A percentile compares a stretch with the other conserved stretches of the same genome.
Evolutionary conservation across 1,140 invertebrate genomes (phyloP).

Genomic region (Choristoneura fumiferana): DNA sequence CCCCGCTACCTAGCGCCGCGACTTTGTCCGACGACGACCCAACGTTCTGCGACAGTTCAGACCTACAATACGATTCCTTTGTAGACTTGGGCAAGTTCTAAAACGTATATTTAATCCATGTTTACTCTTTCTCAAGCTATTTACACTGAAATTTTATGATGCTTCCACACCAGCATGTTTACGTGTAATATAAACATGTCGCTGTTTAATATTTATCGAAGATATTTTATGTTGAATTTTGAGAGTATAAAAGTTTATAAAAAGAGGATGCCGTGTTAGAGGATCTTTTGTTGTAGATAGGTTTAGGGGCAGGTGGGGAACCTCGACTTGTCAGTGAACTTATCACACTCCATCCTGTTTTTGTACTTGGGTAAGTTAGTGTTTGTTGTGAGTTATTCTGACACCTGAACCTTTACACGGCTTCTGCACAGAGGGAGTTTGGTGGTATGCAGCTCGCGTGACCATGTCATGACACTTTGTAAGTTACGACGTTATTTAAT

Average conservation of each 20-base stretch:
- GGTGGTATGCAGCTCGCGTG: conserved; percentile 70
- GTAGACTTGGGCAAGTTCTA: conserved; percentile 57
- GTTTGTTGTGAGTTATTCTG: conserved; percentile 51
- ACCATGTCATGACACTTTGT: conserved; percentile 57
- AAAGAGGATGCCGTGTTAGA: conserved; percentile 12
- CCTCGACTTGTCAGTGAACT: neutral
- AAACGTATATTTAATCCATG: conserved; percentile 47
- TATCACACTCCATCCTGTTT: conserved; percentile 12
- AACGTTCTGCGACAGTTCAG: conserved; percentile 50
- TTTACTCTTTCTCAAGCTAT: conserved; percentile 16
- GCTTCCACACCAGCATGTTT: conserved; percentile 25
- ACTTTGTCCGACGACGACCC: conserved; percentile 40
- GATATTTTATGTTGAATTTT: conserved; percentile 5
- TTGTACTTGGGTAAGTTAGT: conserved; percentile 10
- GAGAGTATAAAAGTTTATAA: conserved; percentile 14
- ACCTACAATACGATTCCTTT: conserved; percentile 70
- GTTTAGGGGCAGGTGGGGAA: neutral
- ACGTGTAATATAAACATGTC: conserved; percentile 19
- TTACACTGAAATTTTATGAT: conserved; percentile 23
- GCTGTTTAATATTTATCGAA: conserved; percentile 23
- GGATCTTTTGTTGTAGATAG: conserved; percentile 16
- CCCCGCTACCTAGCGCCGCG: conserved; percentile 30
- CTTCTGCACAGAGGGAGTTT: conserved; percentile 62
- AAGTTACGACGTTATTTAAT: conserved; percentile 21
- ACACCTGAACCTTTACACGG: conserved; percentile 56